These are phyloP conservation scores for Rhopalosiphum padi DNA, from an alignment of 1,140 invertebrate species.

Conservation along the genomic window DNA sequence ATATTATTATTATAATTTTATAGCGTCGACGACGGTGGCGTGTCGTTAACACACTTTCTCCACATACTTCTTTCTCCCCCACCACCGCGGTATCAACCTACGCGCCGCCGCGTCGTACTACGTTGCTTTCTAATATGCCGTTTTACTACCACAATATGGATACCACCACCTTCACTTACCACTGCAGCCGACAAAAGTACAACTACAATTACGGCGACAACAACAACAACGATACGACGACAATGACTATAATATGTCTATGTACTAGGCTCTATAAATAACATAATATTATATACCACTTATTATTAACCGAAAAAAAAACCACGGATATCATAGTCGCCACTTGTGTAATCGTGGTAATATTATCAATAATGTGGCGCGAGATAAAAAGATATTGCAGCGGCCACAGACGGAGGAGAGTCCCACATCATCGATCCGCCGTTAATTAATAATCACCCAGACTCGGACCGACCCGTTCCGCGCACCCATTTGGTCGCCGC, in stretches of 20 bases:
- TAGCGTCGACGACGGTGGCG: not conserved
- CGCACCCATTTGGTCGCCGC: not conserved
- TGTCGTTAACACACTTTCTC: constrained; percentile 30
- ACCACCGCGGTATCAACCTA: not conserved
- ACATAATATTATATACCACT: not conserved
- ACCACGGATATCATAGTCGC: not conserved
- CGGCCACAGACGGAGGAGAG: not conserved
- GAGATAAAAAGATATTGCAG: not conserved
- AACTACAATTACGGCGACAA: not conserved
- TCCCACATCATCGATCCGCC: not conserved
- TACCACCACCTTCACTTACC: not conserved
- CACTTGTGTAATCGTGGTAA: not conserved
- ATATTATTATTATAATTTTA: not conserved
- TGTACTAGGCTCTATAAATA: not conserved
- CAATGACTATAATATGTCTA: no score
- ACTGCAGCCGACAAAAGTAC: not conserved
- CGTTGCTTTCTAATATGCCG: constrained; percentile 47
- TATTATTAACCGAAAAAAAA: no score
- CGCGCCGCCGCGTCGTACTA: not conserved
- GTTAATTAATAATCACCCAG: constrained; percentile 15
- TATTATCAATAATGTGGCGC: not conserved
- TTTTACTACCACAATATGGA: not conserved
- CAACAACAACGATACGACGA: not conserved
- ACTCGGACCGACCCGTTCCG: not conserved
- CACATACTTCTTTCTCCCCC: constrained; percentile 9